Evolutionary conservation across 2,113 vertebrate genomes (phyloP).

Genomic region (Rhea pennata): DNA sequence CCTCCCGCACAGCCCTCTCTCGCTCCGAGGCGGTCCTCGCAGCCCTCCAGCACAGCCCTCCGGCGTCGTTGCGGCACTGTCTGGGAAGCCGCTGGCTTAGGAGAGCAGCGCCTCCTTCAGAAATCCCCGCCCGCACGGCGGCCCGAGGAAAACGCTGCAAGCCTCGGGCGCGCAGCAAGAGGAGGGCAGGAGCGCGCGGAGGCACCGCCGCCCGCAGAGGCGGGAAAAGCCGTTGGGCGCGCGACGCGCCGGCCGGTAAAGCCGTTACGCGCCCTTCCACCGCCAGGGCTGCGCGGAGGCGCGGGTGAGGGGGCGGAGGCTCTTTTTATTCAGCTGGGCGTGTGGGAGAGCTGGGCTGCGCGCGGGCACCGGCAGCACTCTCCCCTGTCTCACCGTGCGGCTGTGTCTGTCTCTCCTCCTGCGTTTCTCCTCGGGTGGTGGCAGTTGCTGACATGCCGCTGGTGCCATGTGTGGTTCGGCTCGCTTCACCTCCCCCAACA

Average conservation of each 20-base stretch:
- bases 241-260: background rate
- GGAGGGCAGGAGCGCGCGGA: too few species aligned
- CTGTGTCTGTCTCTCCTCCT: too few species aligned
- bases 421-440: background rate
- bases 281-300: background rate
- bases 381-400: background rate
- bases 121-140: accelerated
- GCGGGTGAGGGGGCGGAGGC: background rate
- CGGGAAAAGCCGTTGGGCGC: background rate
- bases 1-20: too few species aligned
- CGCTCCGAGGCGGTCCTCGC: background rate
- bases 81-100: accelerated
- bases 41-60: too few species aligned
- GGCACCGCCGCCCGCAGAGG: background rate
- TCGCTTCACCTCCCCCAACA: too few species aligned
- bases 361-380: too few species aligned
- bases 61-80: too few species aligned
- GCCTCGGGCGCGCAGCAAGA: accelerated
- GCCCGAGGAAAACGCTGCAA: accelerated
- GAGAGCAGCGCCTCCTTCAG: background rate
- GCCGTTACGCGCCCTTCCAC: too few species aligned
- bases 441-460: background rate
- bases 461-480: background rate
- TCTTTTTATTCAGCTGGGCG: background rate
- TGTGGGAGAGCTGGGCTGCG: background rate